These are phyloP conservation scores for Hypomecis punctinalis DNA, from an alignment of 2,888 invertebrate genomes.

Conservation along the genomic window DNA sequence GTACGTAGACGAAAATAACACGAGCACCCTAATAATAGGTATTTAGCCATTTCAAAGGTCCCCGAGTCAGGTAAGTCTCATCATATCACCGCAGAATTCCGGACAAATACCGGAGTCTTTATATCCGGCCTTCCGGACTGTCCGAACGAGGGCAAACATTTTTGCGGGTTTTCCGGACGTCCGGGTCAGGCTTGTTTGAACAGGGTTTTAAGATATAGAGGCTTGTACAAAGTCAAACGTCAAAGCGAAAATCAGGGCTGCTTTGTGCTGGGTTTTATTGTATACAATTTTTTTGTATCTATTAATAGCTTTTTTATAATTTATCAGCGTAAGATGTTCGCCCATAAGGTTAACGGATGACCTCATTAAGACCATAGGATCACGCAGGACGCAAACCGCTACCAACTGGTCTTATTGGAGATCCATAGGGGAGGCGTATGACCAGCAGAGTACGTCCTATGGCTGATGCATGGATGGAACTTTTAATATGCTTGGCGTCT, in stretches of 20 bases:
- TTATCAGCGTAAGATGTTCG: too few species aligned
- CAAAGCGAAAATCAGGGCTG: conserved; percentile 5
- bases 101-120: conserved; percentile 24
- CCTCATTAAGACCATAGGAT: too few species aligned
- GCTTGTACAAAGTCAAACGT: conserved; percentile 16
- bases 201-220: conserved; percentile 7
- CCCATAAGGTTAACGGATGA: too few species aligned
- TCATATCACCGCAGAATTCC: conserved; percentile 22
- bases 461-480: too few species aligned
- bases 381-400: too few species aligned
- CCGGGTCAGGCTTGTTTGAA: conserved; percentile 18
- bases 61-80: conserved; percentile 14
- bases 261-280: too few species aligned
- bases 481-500: too few species aligned
- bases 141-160: conserved; percentile 22
- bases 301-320: too few species aligned
- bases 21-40: conserved; percentile 4
- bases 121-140: conserved; percentile 20
- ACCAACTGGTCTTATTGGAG: too few species aligned
- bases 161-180: conserved; percentile 16
- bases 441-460: too few species aligned
- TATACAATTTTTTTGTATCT: too few species aligned
- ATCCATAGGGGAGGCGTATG: too few species aligned
- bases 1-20: conserved; percentile 7
- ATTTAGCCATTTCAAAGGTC: conserved; percentile 12